phyloP scores from a whole-genome alignment of 2,113 vertebrate genomes.

The Apaloderma vittatum region DNA sequence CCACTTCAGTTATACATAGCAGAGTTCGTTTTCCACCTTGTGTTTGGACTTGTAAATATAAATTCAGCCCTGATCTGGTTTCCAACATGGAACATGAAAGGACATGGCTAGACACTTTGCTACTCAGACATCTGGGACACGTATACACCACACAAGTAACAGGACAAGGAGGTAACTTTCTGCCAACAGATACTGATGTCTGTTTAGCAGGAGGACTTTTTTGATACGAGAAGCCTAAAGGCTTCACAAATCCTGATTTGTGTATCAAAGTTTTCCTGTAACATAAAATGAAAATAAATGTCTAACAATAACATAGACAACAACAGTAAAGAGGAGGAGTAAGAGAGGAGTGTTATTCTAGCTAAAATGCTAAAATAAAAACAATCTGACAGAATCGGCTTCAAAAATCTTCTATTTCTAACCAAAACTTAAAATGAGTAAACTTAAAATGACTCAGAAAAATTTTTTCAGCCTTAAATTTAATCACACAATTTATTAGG shows the following conservation, averaged over 20 bases:
- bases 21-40: not conserved
- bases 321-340: accelerated
- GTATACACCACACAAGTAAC: not conserved
- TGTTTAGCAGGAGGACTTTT: not conserved
- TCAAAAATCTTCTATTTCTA: not conserved
- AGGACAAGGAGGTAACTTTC: not conserved
- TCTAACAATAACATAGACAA: not conserved
- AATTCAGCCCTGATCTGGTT: not conserved
- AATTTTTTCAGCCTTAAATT: conserved; percentile 4
- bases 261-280: not conserved
- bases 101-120: not conserved
- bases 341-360: not conserved
- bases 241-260: not conserved
- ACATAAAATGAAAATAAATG: not conserved
- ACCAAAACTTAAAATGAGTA: not conserved
- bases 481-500: not conserved
- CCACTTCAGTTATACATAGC: not conserved
- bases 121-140: not conserved
- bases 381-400: not conserved
- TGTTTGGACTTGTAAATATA: not conserved
- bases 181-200: not conserved
- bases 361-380: not conserved
- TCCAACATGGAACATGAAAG: not conserved
- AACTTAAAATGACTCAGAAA: not conserved
- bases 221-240: not conserved